Conservation (phyloP, 2,888 invertebrate genomes). For the Conchocele bisecta region DNA sequence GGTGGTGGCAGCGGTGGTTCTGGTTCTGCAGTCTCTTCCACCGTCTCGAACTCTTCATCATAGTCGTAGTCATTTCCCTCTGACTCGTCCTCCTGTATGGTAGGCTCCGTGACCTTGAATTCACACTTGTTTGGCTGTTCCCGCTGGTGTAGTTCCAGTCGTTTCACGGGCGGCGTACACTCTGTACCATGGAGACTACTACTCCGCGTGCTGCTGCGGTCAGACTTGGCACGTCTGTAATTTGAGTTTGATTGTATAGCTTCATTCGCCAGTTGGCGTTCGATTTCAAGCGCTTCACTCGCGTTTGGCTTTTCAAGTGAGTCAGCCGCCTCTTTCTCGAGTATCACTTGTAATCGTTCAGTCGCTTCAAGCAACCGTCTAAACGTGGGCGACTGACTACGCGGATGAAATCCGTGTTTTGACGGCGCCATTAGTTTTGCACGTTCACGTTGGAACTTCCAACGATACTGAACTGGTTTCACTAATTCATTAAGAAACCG, state of each 20-base stretch:
- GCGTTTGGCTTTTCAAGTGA: constrained; percentile 1
- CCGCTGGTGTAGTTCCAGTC: neutral
- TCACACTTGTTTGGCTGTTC: neutral
- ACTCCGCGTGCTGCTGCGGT: constrained; percentile 27
- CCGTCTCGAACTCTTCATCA: constrained; percentile 13
- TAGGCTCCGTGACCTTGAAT: constrained; percentile 2
- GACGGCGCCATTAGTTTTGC: constrained; percentile 65
- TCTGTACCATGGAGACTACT: constrained; percentile 12
- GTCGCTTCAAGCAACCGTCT: constrained; percentile 67
- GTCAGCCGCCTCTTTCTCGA: constrained; percentile 28
- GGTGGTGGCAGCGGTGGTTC: constrained; percentile 14
- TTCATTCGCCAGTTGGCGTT: constrained; percentile 28
- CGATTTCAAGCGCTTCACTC: constrained; percentile 22
- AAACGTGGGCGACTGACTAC: constrained; percentile 73
- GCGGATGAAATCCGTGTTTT: constrained; percentile 70
- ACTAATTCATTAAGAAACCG: constrained; percentile 65
- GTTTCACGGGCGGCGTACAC: neutral
- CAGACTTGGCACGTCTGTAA: constrained; percentile 12
- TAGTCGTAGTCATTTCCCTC: constrained; percentile 18
- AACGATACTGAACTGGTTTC: constrained; percentile 63
- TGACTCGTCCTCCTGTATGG: constrained; percentile 21
- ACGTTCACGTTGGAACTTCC: constrained; percentile 56
- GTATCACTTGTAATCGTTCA: constrained; percentile 60
- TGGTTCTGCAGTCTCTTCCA: constrained; percentile 17
- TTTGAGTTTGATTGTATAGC: neutral